These are phyloP conservation scores for Ceratotherium simum DNA, from an alignment of 2,113 vertebrate genomes.

Conservation along the genomic window DNA sequence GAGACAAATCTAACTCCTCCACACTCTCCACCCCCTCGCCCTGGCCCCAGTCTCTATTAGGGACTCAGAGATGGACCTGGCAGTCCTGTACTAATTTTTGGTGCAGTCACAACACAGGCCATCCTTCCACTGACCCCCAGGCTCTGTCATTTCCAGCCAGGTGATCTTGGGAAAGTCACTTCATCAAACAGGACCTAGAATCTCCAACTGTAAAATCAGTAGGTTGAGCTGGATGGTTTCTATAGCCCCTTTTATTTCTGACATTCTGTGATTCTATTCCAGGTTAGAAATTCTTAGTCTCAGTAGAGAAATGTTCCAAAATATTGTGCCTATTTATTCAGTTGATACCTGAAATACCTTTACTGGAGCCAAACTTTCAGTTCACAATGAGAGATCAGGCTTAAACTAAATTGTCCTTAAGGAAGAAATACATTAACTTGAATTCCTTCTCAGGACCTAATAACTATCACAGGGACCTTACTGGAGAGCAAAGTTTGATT, in stretches of 20 bases:
- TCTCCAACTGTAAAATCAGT: not conserved
- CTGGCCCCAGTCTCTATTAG: not conserved
- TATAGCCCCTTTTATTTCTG: not conserved
- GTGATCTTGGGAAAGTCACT: not conserved
- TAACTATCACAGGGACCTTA: not conserved
- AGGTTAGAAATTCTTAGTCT: not conserved
- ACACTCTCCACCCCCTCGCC: not conserved
- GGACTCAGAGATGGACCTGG: not conserved
- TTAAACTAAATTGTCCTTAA: not conserved
- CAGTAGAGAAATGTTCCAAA: not conserved
- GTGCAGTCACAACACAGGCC: not conserved
- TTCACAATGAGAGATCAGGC: not conserved
- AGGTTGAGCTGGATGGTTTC: not conserved
- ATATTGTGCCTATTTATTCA: not conserved
- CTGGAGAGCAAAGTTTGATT: not conserved
- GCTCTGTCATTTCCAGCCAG: not conserved
- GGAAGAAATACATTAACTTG: not conserved
- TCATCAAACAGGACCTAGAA: not conserved
- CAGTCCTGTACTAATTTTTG: not conserved
- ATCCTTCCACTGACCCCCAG: not conserved
- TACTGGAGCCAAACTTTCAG: not conserved
- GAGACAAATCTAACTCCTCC: not conserved
- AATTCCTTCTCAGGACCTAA: not conserved
- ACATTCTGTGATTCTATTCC: not conserved
- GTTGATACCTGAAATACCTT: not conserved